These are phyloP conservation scores for Pygoscelis antarcticus DNA, from an alignment of 2,113 vertebrate species.

Conservation along the genomic window DNA sequence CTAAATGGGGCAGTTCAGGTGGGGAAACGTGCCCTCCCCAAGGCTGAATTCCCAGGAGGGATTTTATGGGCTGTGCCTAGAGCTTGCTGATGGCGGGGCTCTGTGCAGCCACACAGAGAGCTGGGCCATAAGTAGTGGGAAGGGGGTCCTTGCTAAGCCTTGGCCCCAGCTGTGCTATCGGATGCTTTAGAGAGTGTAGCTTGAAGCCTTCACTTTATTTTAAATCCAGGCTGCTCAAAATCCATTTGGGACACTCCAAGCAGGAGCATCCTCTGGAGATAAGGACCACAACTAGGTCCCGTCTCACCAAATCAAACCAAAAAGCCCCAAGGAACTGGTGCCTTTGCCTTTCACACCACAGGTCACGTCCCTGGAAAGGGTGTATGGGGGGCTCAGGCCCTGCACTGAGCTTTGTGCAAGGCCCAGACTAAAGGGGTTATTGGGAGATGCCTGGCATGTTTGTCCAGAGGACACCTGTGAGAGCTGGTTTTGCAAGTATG, in stretches of 20 bases:
- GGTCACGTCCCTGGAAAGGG: neutral
- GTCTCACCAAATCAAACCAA: neutral
- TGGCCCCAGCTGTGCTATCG: neutral
- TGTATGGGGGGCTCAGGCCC: fast-evolving
- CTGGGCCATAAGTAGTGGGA: neutral
- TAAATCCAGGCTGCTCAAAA: neutral
- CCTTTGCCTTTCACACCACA: neutral
- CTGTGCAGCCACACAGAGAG: fast-evolving
- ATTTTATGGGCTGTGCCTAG: fast-evolving
- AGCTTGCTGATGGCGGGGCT: fast-evolving
- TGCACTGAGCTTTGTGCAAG: neutral
- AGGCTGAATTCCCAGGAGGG: neutral
- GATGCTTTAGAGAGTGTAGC: neutral
- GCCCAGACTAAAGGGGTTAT: neutral
- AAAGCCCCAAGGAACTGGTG: neutral
- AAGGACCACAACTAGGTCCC: neutral
- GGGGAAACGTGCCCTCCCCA: neutral
- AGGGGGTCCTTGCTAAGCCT: neutral
- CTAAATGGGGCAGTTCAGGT: neutral
- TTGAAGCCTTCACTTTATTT: neutral
- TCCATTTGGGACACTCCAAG: neutral
- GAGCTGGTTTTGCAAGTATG: neutral
- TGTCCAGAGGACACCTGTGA: neutral
- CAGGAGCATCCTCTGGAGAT: neutral
- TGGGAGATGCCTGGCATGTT: neutral